Conservation (phyloP, 23 tunicate genomes). For the Ciona savignyi region DNA sequence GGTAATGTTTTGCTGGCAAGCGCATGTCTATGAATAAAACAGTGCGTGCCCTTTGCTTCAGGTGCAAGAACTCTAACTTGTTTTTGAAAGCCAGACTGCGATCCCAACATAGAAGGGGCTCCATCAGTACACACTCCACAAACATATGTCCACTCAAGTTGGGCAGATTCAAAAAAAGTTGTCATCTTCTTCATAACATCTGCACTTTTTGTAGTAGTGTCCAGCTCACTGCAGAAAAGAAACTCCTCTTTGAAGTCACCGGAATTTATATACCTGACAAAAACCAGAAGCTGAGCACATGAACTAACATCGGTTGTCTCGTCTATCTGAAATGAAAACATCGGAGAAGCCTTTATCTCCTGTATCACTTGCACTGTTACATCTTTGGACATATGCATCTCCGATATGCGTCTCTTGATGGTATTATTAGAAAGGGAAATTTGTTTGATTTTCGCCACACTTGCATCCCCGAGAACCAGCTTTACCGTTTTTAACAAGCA, state of each 20-base stretch:
- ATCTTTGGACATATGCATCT: slow-evolving; percentile 23
- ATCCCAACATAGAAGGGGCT: slow-evolving; percentile 28
- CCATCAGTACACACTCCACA: slow-evolving; percentile 49
- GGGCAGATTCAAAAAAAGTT: slow-evolving; percentile 13
- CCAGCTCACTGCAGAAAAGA: too few relatives aligned
- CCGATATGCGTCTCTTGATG: slow-evolving; percentile 21
- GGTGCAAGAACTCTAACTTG: slow-evolving; percentile 23
- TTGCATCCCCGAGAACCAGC: slow-evolving; percentile 17
- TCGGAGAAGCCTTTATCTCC: slow-evolving; percentile 18
- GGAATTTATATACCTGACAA: slow-evolving; percentile 14
- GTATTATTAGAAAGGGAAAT: slow-evolving; percentile 19
- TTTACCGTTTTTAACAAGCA: slow-evolving; percentile 21
- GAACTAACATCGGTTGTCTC: slow-evolving; percentile 22
- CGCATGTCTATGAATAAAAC: neutral
- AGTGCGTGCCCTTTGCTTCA: slow-evolving; percentile 18
- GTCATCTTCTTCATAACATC: neutral
- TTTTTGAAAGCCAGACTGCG: slow-evolving; percentile 30
- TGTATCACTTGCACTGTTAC: slow-evolving; percentile 14
- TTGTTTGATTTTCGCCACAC: slow-evolving; percentile 27
- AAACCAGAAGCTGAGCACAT: slow-evolving; percentile 31
- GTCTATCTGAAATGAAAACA: slow-evolving; percentile 22
- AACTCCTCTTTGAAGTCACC: slow-evolving; percentile 31
- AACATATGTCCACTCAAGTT: slow-evolving; percentile 32
- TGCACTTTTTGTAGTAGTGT: slow-evolving; percentile 7
- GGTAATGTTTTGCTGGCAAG: slow-evolving; percentile 23